Percentiles rank a stretch among this genome's conserved stretches.
Conservation (phyloP, 2,113 vertebrate species). For the Poecile atricapillus region DNA sequence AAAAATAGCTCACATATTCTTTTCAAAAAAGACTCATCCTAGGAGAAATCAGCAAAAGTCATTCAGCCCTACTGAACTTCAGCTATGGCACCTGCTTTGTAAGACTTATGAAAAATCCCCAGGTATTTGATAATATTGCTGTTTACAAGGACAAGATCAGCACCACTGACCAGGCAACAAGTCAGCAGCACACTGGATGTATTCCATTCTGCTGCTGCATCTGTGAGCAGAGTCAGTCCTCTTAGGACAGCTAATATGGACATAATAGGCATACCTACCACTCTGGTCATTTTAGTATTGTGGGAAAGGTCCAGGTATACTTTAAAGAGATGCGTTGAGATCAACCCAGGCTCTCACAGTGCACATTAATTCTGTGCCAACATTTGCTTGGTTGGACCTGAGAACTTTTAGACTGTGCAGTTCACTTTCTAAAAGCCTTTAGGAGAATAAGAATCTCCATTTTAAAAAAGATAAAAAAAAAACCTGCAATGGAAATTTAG, state of each 20-base stretch:
- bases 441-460: not conserved
- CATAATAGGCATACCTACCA: not conserved
- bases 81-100: not conserved
- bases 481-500: not conserved
- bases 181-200: not conserved
- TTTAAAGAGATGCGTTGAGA: not conserved
- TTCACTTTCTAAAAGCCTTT: not conserved
- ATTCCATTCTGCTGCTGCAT: not conserved
- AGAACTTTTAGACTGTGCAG: not conserved
- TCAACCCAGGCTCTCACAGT: not conserved
- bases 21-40: not conserved
- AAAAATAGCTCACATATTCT: not conserved
- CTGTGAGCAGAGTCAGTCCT: not conserved
- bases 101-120: rapidly evolving
- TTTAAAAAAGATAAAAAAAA: not conserved
- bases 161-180: not conserved
- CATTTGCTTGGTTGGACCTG: not conserved
- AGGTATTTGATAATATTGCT: not conserved
- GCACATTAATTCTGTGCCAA: not conserved
- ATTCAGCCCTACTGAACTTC: not conserved
- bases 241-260: not conserved
- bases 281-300: not conserved
- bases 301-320: not conserved
- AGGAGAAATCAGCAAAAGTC: not conserved
- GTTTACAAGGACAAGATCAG: not conserved